Evolutionary conservation across 2,888 invertebrate genomes (phyloP).

Genomic region (Girardia tigrina): DNA sequence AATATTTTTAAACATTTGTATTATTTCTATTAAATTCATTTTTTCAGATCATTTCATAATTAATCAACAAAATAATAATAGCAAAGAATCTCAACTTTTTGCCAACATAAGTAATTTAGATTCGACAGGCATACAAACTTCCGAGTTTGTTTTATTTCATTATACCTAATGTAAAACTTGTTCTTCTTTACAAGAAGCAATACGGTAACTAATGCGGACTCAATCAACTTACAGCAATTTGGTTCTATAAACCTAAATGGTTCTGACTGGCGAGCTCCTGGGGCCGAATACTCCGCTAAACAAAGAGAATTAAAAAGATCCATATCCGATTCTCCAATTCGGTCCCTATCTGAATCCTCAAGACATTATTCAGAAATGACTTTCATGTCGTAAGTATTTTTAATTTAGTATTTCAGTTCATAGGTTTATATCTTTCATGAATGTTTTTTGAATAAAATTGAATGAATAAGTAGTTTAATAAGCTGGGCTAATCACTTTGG

Average conservation of each 20-base stretch:
- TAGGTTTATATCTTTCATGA: too few relatives aligned
- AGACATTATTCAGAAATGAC: neutral
- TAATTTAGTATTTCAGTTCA: neutral
- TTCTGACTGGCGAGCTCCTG: conserved; percentile 31
- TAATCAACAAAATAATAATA: neutral
- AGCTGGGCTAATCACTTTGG: too few relatives aligned
- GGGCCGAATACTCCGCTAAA: conserved; percentile 32
- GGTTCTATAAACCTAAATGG: neutral
- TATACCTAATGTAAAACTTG: neutral
- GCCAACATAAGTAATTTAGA: neutral
- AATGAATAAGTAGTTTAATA: too few relatives aligned
- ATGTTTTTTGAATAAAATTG: too few relatives aligned
- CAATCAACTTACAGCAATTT: neutral
- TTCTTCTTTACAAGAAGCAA: too few relatives aligned
- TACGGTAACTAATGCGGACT: too few relatives aligned
- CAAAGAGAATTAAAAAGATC: conserved; percentile 24
- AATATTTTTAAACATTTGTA: too few relatives aligned
- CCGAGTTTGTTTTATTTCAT: neutral
- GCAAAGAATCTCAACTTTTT: neutral
- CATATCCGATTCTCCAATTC: neutral
- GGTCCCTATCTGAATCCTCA: neutral
- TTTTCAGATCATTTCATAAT: too few relatives aligned
- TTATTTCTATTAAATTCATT: too few relatives aligned
- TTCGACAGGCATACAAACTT: neutral
- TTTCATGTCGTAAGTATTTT: neutral